Evolutionary conservation across 1,140 invertebrate species (phyloP), one percentile per base, ranked within the genome.

Genomic region (Oncopodura yosiiana): DNA sequence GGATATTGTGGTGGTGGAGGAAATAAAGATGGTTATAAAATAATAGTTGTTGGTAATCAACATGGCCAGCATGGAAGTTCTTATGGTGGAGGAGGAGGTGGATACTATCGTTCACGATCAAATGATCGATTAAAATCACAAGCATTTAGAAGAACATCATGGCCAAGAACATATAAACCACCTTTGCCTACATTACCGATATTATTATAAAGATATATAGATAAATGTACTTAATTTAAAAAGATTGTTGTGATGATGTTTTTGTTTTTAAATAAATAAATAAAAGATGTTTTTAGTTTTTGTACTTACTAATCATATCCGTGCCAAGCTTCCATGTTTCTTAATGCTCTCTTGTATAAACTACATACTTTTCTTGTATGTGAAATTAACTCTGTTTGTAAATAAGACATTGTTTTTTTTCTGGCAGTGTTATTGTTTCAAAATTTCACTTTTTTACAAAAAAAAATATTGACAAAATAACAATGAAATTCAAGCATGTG

Each of bases 281-380:
- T 23, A 56, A 24, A 45, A 41, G 30, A 45, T 38, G 36, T 2
- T 36, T n/a, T n/a, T n/a, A n/a, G n/a, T n/a, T n/a, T n/a, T n/a
- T n/a, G 46, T 32, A 39, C 68, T 70, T 72, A 83, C 81, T 80
- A 74, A 52, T 70, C 74, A 66, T 21, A 9, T 11, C 16, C 23
- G 53, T 76, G 71, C 72, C 72, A 82, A 52, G 73, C 65, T 68
- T 83, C 75, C 9, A 81, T 50, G 64, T 76, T 76, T 48, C 81
- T 72, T 14, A 81, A 61, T 42, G 75, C 73, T 50, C 72, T 70
- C 70, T 86, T 91, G 66, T 85, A 86, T 12, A 86, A 72, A 56
- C 74, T 79, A 66, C 79, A 82, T 6, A 86, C 86, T 75, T 76
- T 81, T 69, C 75, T 75, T 38, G 77, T 73, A 69, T 87, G 86